Evolutionary conservation across 2,797 vertebrate species (phyloP).

Genomic region (Rhinoraja longicauda): DNA sequence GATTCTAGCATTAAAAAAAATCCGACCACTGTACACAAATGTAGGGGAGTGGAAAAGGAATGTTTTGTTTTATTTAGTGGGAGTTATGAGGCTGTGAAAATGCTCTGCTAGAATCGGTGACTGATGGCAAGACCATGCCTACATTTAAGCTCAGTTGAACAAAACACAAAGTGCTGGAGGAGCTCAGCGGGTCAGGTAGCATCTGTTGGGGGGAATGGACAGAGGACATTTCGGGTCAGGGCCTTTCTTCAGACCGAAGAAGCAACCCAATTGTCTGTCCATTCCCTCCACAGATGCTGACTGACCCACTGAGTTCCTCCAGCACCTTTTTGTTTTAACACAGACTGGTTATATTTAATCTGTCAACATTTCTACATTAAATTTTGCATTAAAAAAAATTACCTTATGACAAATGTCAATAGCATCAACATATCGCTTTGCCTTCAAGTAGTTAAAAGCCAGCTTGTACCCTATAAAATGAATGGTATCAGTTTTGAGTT

Average conservation of each 20-base stretch:
- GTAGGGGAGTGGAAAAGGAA: not conserved
- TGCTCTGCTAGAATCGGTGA: not conserved
- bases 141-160: not conserved
- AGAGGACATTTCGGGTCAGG: too few relatives aligned
- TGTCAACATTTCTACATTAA: not conserved
- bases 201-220: too few relatives aligned
- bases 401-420: conserved; percentile 94
- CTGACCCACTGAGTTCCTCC: too few relatives aligned
- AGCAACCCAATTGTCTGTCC: too few relatives aligned
- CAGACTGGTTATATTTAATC: not conserved
- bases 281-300: too few relatives aligned
- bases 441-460: conserved; percentile 96
- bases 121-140: not conserved
- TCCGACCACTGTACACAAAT: not conserved
- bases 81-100: not conserved
- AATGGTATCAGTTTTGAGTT: not conserved
- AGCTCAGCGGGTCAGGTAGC: too few relatives aligned
- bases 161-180: too few relatives aligned
- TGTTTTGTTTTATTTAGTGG: not conserved
- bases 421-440: conserved; percentile 86
- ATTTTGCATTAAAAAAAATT: conserved; percentile 46
- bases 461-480: conserved; percentile 85
- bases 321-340: not conserved
- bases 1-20: not conserved
- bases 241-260: too few relatives aligned